phyloP scores from a whole-genome alignment of 2,888 invertebrate genomes.

The Chromoteleia sp. region DNA sequence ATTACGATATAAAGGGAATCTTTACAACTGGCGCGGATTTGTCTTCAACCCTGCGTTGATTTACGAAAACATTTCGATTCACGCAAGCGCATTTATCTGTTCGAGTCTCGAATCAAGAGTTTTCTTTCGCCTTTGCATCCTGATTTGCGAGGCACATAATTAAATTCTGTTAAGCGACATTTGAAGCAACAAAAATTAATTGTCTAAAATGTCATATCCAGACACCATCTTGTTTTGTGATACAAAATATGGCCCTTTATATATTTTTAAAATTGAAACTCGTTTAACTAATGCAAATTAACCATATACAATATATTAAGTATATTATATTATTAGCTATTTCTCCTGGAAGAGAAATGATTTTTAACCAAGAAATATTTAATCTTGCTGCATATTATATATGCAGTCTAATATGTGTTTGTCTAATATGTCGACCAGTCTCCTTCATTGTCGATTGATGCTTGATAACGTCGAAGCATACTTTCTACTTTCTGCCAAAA shows the following conservation, averaged over 20 bases:
- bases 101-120: constrained; percentile 50
- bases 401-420: too few relatives aligned
- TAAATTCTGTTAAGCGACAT: constrained; percentile 52
- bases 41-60: constrained; percentile 37
- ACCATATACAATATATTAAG: too few relatives aligned
- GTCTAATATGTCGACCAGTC: too few relatives aligned
- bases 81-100: constrained; percentile 41
- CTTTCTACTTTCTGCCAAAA: too few relatives aligned
- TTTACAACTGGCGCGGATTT: constrained; percentile 44
- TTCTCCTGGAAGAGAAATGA: too few relatives aligned
- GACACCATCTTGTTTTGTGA: neutral
- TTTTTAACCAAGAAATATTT: too few relatives aligned
- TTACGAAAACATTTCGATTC: constrained; percentile 61
- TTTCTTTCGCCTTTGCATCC: constrained; percentile 42
- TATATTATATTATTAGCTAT: too few relatives aligned
- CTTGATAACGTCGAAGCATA: too few relatives aligned
- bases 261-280: constrained; percentile 1
- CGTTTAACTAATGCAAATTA: too few relatives aligned
- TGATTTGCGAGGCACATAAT: constrained; percentile 44
- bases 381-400: too few relatives aligned
- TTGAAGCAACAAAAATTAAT: neutral
- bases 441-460: too few relatives aligned
- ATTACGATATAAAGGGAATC: constrained; percentile 55
- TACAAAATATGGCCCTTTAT: neutral
- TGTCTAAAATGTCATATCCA: neutral